Evolutionary conservation across 2,113 vertebrate species (phyloP), one percentile per base, ranked within the genome.

Genomic region (Lasiurus cinereus): DNA sequence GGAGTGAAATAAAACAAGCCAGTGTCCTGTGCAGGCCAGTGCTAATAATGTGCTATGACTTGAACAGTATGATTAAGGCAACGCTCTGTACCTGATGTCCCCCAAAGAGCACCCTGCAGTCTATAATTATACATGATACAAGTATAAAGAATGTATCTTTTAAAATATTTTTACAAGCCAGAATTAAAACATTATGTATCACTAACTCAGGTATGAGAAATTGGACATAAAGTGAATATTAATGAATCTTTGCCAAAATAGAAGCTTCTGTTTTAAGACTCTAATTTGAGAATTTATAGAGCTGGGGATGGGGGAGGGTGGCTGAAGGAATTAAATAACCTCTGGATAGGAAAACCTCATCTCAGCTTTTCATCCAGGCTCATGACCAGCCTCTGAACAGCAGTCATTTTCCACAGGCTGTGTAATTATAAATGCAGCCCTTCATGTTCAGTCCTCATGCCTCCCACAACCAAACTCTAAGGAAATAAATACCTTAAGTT

Each of bases 151-250:
- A 95, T 90, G 84, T 70, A 6, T 90, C 85, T 96, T 95, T 96
- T 85, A 94, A 97, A 95, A 95, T 85, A 91, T 59, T 62, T 97
- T 94, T 96, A 93, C 73, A 88, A 96, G 97, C 66, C 22, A 66
- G 85, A 85, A 94, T 96, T 74, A 93, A 96, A 93, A 84, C 86
- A 85, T 66, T 85, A 66, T 33, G 24, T 69, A n/a, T 93, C 80
- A 70, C 52, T 67, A 70, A 67, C 46, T 76, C 73, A 85, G 92
- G 93, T 93, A 94, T 95, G 97, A 94, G 82, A 92, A 86, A 69
- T 46, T 83, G 56, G 73, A 50, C 31, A 36, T 94, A 93, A 91
- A 80, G 88, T 39, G 74, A 88, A 79, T 92, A 83, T 82, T 83
- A 92, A 70, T 74, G 78, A 76, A 88, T 64, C 80, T 91, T 94